These are phyloP conservation scores for Caenorhabditis sp. DNA, from an alignment of 2,888 invertebrate genomes.

Conservation along the genomic window DNA sequence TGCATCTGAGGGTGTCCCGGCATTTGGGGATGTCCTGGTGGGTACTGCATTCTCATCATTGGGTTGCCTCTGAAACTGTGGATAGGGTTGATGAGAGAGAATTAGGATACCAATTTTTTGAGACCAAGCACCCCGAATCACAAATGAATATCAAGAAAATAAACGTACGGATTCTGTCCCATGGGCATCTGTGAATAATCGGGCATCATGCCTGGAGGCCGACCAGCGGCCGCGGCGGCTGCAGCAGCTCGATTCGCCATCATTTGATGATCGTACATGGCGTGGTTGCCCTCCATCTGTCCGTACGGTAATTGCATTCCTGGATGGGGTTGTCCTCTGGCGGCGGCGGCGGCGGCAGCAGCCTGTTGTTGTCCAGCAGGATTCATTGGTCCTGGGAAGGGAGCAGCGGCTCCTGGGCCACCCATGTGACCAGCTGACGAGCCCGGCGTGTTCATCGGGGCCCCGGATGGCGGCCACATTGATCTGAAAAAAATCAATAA, in stretches of 20 bases:
- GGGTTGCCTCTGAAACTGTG: slow-evolving; percentile 16
- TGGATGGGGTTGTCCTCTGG: slow-evolving; percentile 14
- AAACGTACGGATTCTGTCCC: slow-evolving; percentile 53
- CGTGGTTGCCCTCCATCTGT: slow-evolving; percentile 63
- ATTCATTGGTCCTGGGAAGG: slow-evolving; percentile 50
- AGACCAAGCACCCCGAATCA: no score
- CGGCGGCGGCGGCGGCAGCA: slow-evolving; percentile 26
- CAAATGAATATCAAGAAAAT: not conserved
- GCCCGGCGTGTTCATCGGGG: slow-evolving; percentile 53
- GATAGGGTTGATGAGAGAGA: not conserved
- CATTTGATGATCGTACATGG: slow-evolving; percentile 55
- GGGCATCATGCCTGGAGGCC: slow-evolving; percentile 54
- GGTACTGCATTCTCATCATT: slow-evolving; percentile 56
- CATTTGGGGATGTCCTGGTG: slow-evolving; percentile 49
- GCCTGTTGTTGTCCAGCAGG: slow-evolving; percentile 22
- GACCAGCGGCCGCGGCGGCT: slow-evolving; percentile 31
- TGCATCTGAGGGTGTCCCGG: slow-evolving; percentile 43
- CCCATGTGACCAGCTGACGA: slow-evolving; percentile 55
- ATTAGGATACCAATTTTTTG: no score
- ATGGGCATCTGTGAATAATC: slow-evolving; percentile 53
- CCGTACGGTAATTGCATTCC: slow-evolving; percentile 61
- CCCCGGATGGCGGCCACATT: slow-evolving; percentile 49
- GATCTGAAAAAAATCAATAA: slow-evolving; percentile 51
- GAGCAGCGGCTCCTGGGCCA: slow-evolving; percentile 34
- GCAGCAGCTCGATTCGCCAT: slow-evolving; percentile 39